Evolutionary conservation across 2,888 invertebrate species (phyloP), one percentile per base, ranked within the genome.

Genomic region (Phalera bucephala): DNA sequence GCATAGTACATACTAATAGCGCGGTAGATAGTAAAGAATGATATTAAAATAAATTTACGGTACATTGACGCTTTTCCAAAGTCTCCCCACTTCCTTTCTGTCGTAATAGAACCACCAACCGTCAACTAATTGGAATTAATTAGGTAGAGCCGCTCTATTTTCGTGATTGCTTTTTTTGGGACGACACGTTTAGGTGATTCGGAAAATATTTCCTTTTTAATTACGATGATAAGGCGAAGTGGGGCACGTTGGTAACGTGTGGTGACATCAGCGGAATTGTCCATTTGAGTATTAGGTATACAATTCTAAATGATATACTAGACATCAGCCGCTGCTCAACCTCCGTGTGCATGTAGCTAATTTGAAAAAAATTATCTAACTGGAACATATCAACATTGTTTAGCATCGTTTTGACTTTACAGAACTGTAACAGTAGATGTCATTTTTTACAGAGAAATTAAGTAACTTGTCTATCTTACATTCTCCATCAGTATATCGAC

Each of bases 71-170:
- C 65, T 80, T 81, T 78, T 69, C 65, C 70, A 54, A 80, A 69
- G 59, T 67, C 60, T 70, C 70, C 64, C 36, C 31, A 28, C 47
- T 59, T 65, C 67, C 56, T 71, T 62, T 61, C 58, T 54, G 54
- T 47, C 50, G 60, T 63, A 64, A 71, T 67, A 62, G 64, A 56
- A 52, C 57, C 43, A 64, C 62, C 65, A 70, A 64, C 65, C 65
- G 56, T 43, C 44, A 46, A 52, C 73, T 80, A 80, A 80, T 80
- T 80, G 80, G 70, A 76, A 78, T 78, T 77, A 79, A 82, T 81
- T 80, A 71, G 68, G 56, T 38, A 45, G 45, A 54, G 45, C 53
- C 53, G 55, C 45, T 68, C 58, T 70, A 70, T 69, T 64, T 61
- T 55, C 52, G 49, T 56, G 56, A 70, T 62, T 59, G 52, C 57